Percentiles rank a stretch among this genome's conserved stretches.
Conservation (phyloP, 1,140 invertebrate genomes). For the Streblospio benedicti region DNA sequence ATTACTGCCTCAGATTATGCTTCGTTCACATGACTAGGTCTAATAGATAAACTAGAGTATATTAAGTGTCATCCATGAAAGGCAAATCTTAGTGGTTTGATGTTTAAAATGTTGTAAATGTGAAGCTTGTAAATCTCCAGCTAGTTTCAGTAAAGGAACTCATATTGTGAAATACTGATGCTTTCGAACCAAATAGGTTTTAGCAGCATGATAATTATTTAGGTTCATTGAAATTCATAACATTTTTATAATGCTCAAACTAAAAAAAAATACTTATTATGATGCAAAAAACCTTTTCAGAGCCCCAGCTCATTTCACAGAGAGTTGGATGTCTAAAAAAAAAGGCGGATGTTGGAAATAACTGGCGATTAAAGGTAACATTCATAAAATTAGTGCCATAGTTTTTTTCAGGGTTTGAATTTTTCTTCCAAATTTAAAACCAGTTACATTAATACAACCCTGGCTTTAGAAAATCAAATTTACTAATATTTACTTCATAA, state of each 20-base stretch:
- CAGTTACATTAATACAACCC: not conserved
- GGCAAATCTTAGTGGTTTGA: too few species aligned
- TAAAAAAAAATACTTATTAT: not conserved
- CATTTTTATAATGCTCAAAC: not conserved
- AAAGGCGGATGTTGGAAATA: conserved; percentile 69
- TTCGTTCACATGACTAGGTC: too few species aligned
- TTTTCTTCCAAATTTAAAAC: not conserved
- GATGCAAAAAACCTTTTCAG: conserved; percentile 38
- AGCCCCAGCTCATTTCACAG: conserved; percentile 54
- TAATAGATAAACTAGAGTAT: too few species aligned
- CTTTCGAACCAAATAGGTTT: not conserved
- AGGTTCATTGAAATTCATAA: not conserved
- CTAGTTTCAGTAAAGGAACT: not conserved
- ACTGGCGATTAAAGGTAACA: conserved; percentile 77
- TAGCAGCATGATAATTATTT: not conserved
- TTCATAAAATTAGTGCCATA: not conserved
- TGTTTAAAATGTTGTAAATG: too few species aligned
- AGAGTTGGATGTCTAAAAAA: conserved; percentile 73
- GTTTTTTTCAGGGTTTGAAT: not conserved
- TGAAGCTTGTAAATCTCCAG: not conserved
- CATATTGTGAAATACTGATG: not conserved
- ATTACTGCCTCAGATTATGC: too few species aligned
- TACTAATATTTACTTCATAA: not conserved
- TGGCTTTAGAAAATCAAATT: not conserved
- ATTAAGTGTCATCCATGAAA: too few species aligned